Percentiles rank a stretch among this genome's conserved stretches.
Evolutionary conservation across 92 coral and sea anemone genomes (phyloP).

Genomic region (Bergia puertoricense): DNA sequence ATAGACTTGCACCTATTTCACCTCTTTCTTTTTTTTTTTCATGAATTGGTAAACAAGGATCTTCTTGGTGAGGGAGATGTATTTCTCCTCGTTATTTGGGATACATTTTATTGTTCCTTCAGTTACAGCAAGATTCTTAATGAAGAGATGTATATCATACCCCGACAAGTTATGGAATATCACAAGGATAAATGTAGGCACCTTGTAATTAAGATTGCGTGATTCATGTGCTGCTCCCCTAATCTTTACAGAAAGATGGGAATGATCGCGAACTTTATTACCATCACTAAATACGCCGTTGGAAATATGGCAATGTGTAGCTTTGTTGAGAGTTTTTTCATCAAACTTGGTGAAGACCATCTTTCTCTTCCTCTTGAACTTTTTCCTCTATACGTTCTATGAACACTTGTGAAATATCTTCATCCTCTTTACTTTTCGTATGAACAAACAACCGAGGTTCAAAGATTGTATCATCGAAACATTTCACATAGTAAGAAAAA

Average conservation of each 20-base stretch:
- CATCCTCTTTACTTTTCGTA: background rate
- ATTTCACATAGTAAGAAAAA: background rate
- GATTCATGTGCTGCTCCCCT: background rate
- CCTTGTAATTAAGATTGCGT: background rate
- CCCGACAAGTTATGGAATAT: too few relatives aligned
- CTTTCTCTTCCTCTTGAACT: too few relatives aligned
- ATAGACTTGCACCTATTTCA: background rate
- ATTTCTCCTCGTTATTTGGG: background rate
- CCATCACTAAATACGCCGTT: too few relatives aligned
- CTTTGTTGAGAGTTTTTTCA: background rate
- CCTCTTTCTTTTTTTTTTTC: background rate
- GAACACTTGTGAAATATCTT: background rate
- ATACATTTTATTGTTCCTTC: background rate
- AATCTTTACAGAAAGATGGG: background rate
- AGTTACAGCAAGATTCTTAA: background rate
- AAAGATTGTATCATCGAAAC: background rate
- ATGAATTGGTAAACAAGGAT: background rate
- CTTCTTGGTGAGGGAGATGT: background rate
- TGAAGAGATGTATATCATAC: too few relatives aligned
- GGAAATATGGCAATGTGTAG: background rate
- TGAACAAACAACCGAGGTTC: background rate
- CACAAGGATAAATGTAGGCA: background rate
- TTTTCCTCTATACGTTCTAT: background rate
- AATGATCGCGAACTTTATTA: background rate
- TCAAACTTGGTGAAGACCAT: background rate